Conservation (phyloP, 2,888 invertebrate species). For the Leucophora obtusa region DNA sequence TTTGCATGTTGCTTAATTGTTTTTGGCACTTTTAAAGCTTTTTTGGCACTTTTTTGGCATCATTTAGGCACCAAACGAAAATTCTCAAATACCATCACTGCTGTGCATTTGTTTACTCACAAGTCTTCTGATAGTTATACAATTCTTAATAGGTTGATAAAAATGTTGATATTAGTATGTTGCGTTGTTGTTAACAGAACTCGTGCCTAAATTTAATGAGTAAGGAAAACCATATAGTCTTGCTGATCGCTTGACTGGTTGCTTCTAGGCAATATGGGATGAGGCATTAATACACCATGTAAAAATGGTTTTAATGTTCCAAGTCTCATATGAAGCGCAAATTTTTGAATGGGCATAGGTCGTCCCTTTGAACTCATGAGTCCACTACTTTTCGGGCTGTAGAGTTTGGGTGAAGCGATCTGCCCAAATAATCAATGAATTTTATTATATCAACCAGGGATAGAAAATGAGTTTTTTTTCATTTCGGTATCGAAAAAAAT, state of each 20-base stretch:
- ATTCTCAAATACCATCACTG: too few relatives aligned
- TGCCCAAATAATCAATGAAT: conserved; percentile 67
- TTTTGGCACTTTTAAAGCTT: too few relatives aligned
- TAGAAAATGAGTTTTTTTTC: too few relatives aligned
- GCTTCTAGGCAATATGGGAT: conserved; percentile 72
- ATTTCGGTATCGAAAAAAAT: too few relatives aligned
- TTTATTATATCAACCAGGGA: too few relatives aligned
- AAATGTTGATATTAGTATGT: conserved; percentile 8
- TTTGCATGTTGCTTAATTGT: too few relatives aligned
- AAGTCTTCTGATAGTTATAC: neutral
- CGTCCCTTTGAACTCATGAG: conserved; percentile 71
- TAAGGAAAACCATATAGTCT: conserved; percentile 76
- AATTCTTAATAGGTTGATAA: conserved; percentile 56
- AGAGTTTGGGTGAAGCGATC: conserved; percentile 75
- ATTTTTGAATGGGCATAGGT: conserved; percentile 76
- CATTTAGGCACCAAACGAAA: too few relatives aligned
- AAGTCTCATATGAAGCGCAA: conserved; percentile 71
- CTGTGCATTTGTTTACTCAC: neutral
- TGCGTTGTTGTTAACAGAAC: neutral
- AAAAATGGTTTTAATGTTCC: neutral
- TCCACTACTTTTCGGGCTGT: conserved; percentile 74
- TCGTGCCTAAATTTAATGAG: conserved; percentile 76
- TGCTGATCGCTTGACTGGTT: conserved; percentile 73
- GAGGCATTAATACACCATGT: conserved; percentile 7
- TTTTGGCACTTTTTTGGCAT: too few relatives aligned